Evolutionary conservation across 92 coral and sea anemone genomes (phyloP).

Genomic region (Galaxea fascicularis): DNA sequence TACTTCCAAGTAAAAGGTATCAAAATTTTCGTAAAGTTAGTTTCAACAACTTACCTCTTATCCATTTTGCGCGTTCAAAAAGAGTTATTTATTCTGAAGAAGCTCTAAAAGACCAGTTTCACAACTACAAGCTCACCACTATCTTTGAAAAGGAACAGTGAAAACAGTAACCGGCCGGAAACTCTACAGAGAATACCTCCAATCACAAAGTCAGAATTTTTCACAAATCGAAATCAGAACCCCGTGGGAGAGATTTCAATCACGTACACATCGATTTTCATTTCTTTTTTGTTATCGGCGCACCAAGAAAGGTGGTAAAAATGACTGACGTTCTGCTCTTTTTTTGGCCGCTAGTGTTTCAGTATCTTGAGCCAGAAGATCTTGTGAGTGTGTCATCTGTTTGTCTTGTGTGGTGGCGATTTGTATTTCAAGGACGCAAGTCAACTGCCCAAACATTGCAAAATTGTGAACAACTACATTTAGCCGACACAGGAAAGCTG

Average conservation of each 20-base stretch:
- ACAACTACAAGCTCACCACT: not conserved
- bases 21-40: not conserved
- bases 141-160: not conserved
- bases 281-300: not conserved
- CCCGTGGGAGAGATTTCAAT: not conserved
- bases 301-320: not conserved
- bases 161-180: conserved; percentile 11
- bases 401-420: conserved; percentile 26
- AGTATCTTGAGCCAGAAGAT: conserved; percentile 30
- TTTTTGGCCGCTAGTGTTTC: conserved; percentile 20
- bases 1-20: not conserved
- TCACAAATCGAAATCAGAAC: not conserved
- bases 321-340: conserved; percentile 15
- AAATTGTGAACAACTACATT: conserved; percentile 1
- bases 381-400: conserved; percentile 26
- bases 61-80: conserved; percentile 9
- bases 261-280: conserved; percentile 10
- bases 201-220: conserved; percentile 19
- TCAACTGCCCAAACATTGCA: conserved; percentile 12
- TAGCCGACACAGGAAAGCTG: conserved; percentile 36
- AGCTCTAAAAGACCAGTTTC: not conserved
- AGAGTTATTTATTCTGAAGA: not conserved
- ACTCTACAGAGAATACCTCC: conserved; percentile 15
- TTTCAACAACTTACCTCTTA: conserved; percentile 8
- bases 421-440: conserved; percentile 27